Conservation (phyloP, 2,888 invertebrate species). For the Athrips mouffetella region DNA sequence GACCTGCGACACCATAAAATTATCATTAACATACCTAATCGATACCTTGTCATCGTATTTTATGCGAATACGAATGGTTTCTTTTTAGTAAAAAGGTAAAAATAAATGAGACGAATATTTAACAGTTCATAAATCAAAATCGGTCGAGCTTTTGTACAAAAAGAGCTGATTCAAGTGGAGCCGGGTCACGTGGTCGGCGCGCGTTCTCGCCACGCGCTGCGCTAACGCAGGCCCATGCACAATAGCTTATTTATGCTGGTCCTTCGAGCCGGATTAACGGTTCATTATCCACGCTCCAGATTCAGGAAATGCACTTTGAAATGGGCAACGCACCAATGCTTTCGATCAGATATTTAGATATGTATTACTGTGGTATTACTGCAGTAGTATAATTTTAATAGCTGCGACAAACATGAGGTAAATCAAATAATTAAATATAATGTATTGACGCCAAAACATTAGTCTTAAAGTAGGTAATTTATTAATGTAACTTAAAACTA, state of each 20-base stretch:
- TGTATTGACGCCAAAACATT: too few species aligned
- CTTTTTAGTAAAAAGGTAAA: background rate
- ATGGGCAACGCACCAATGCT: constrained; percentile 51
- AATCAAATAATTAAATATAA: too few species aligned
- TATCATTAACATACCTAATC: constrained; percentile 11
- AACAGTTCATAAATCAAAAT: constrained; percentile 36
- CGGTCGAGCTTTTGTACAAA: constrained; percentile 40
- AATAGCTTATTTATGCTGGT: constrained; percentile 46
- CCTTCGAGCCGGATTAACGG: constrained; percentile 68
- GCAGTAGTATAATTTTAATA: background rate
- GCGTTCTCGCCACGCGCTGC: constrained; percentile 63
- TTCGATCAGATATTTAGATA: background rate
- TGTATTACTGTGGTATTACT: background rate
- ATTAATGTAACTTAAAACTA: too few species aligned
- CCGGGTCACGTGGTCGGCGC: constrained; percentile 71
- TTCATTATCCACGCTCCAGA: constrained; percentile 74
- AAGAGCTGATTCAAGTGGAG: constrained; percentile 60
- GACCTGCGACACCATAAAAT: constrained; percentile 15
- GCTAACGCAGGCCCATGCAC: constrained; percentile 58
- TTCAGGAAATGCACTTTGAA: constrained; percentile 62
- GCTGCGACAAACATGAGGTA: background rate
- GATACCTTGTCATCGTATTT: background rate
- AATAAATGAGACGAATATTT: background rate
- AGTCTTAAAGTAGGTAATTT: too few species aligned
- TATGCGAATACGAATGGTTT: background rate